Conservation (phyloP, 1,140 invertebrate genomes). For the Drosophila athabasca region DNA sequence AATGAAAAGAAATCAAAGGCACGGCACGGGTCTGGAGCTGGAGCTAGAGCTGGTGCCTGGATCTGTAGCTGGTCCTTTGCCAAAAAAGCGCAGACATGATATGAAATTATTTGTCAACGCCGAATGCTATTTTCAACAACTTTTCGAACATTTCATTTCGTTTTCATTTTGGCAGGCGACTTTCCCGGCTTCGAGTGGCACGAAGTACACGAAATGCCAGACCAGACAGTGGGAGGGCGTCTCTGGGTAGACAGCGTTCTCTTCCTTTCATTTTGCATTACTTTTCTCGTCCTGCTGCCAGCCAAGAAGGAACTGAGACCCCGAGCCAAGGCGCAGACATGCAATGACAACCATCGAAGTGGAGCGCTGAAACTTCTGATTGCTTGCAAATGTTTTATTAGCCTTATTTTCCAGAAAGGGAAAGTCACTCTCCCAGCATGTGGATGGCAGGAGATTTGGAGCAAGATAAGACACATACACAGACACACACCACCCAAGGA, state of each 20-base stretch:
- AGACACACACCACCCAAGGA: too few relatives aligned
- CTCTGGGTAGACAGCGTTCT: not conserved
- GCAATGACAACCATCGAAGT: constrained; percentile 71
- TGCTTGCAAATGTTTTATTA: constrained; percentile 79
- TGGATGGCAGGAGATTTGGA: constrained; percentile 22
- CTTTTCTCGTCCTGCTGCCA: constrained; percentile 39
- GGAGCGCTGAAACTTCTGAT: constrained; percentile 67
- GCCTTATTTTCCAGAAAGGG: constrained; percentile 45
- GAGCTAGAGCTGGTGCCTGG: too few relatives aligned
- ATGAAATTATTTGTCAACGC: constrained; percentile 82
- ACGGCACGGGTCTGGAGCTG: not conserved
- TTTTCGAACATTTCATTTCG: constrained; percentile 78
- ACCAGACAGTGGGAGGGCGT: not conserved
- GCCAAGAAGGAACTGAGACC: not conserved
- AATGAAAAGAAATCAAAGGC: constrained; percentile 52
- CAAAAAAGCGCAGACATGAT: constrained; percentile 69
- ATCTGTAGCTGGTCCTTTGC: constrained; percentile 17
- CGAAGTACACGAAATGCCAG: constrained; percentile 12
- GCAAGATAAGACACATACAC: constrained; percentile 26
- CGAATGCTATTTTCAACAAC: constrained; percentile 80
- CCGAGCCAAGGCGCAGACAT: constrained; percentile 46
- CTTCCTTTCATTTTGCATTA: constrained; percentile 56
- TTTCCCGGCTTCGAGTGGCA: constrained; percentile 38
- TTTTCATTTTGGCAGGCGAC: constrained; percentile 55
- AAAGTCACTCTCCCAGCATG: constrained; percentile 2